Conservation (phyloP, 2,888 invertebrate species). For the Geotrupes spiniger region DNA sequence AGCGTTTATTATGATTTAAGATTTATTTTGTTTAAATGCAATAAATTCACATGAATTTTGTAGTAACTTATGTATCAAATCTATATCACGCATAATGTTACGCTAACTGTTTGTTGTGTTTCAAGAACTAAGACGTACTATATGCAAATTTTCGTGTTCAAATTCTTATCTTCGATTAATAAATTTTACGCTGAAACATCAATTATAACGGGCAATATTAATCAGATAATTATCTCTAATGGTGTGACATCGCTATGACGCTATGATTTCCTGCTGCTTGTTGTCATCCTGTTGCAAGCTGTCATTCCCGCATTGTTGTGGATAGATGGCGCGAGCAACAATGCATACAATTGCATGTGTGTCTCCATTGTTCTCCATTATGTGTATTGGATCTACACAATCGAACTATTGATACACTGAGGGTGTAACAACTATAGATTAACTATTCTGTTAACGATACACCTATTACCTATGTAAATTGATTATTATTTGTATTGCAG, state of each 20-base stretch:
- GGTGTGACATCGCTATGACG: conserved; percentile 18
- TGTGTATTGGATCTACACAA: conserved; percentile 45
- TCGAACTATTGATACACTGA: conserved; percentile 47
- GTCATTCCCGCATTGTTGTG: conserved; percentile 45
- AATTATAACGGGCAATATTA: conserved; percentile 16
- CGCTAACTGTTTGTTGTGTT: too few relatives aligned
- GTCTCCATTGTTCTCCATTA: conserved; percentile 44
- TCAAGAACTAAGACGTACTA: too few relatives aligned
- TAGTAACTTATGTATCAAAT: too few relatives aligned
- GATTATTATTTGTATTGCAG: conserved; percentile 40
- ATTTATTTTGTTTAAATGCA: too few relatives aligned
- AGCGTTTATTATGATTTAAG: too few relatives aligned
- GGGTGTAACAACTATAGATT: conserved; percentile 49
- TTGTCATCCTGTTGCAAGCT: conserved; percentile 33
- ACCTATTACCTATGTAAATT: conserved; percentile 49
- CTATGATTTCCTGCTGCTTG: conserved; percentile 20
- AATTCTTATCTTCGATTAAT: too few relatives aligned
- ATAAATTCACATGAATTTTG: too few relatives aligned
- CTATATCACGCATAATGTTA: too few relatives aligned
- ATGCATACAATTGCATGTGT: conserved; percentile 48
- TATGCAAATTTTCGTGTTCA: too few relatives aligned
- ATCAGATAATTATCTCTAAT: conserved; percentile 23
- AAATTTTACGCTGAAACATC: conserved; percentile 3
- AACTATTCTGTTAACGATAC: conserved; percentile 49
- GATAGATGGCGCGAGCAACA: conserved; percentile 44